Percentiles rank a stretch among this genome's conserved stretches.
These are phyloP conservation scores for Malthinus seriepunctatus DNA, from an alignment of 2,888 invertebrate species.

Conservation along the genomic window DNA sequence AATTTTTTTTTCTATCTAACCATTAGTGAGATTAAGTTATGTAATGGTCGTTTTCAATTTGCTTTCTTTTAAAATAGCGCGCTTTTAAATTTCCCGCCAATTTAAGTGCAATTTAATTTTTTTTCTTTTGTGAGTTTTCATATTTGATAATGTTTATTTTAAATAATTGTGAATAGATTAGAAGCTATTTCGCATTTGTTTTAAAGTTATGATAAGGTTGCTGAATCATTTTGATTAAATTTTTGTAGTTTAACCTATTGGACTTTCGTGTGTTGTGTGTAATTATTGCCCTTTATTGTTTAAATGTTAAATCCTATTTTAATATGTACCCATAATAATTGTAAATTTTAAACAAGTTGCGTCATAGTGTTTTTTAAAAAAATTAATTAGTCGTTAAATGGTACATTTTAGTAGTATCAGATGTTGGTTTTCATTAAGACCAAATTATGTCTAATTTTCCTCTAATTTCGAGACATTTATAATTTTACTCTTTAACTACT, in stretches of 20 bases:
- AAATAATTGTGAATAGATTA: too few relatives aligned
- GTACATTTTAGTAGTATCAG: neutral
- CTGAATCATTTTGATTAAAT: neutral
- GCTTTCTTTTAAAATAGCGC: too few relatives aligned
- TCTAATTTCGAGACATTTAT: neutral
- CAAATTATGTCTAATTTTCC: neutral
- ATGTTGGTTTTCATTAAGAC: neutral
- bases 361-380: slow-evolving; percentile 5
- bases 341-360: slow-evolving; percentile 10
- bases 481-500: neutral
- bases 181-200: too few relatives aligned
- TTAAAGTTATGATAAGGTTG: neutral
- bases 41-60: too few relatives aligned
- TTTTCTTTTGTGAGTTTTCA: too few relatives aligned
- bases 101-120: too few relatives aligned
- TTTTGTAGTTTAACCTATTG: slow-evolving; percentile 6
- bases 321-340: neutral
- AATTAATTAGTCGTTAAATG: slow-evolving; percentile 5
- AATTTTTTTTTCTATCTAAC: too few relatives aligned
- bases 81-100: too few relatives aligned
- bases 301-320: slow-evolving; percentile 12
- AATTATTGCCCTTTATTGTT: slow-evolving; percentile 6
- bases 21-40: too few relatives aligned
- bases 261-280: slow-evolving; percentile 6
- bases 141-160: too few relatives aligned